These are phyloP conservation scores for Xanthia togata DNA, from an alignment of 2,888 invertebrate genomes.

Conservation along the genomic window DNA sequence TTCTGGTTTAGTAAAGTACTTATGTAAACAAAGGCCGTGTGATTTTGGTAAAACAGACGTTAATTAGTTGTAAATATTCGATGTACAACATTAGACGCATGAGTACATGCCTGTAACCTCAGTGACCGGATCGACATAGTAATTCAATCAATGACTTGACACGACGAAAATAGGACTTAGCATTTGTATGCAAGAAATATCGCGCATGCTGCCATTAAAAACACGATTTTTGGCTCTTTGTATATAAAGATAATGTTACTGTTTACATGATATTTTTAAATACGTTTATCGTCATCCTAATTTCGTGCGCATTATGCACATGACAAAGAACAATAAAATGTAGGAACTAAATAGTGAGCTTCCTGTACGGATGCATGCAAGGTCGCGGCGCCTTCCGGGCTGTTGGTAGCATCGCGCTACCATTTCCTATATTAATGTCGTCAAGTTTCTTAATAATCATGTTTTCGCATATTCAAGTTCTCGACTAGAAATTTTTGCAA, in stretches of 20 bases:
- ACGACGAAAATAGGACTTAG: constrained; percentile 33
- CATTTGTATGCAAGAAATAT: constrained; percentile 30
- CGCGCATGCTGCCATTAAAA: constrained; percentile 25
- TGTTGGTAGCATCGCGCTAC: constrained; percentile 68
- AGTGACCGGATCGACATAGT: constrained; percentile 17
- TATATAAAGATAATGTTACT: constrained; percentile 28
- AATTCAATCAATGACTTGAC: constrained; percentile 43
- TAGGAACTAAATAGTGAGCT: constrained; percentile 76
- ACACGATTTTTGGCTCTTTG: constrained; percentile 23
- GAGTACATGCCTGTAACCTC: constrained; percentile 4
- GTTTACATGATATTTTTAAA: constrained; percentile 45
- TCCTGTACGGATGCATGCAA: constrained; percentile 79
- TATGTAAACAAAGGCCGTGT: constrained; percentile 39
- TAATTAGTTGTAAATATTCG: constrained; percentile 27
- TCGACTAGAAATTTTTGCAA: background rate
- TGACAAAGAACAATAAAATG: constrained; percentile 71
- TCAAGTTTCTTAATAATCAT: constrained; percentile 42
- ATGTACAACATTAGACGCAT: constrained; percentile 14
- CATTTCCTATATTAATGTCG: constrained; percentile 66
- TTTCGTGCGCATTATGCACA: constrained; percentile 48
- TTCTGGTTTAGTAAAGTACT: constrained; percentile 17
- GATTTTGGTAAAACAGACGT: constrained; percentile 25
- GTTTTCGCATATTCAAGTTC: constrained; percentile 36
- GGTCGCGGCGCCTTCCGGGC: constrained; percentile 77
- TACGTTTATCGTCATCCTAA: constrained; percentile 55